Evolutionary conservation across 2,888 invertebrate genomes (phyloP), one percentile per base, ranked within the genome.

Genomic region (Dinocampus coccinellae): DNA sequence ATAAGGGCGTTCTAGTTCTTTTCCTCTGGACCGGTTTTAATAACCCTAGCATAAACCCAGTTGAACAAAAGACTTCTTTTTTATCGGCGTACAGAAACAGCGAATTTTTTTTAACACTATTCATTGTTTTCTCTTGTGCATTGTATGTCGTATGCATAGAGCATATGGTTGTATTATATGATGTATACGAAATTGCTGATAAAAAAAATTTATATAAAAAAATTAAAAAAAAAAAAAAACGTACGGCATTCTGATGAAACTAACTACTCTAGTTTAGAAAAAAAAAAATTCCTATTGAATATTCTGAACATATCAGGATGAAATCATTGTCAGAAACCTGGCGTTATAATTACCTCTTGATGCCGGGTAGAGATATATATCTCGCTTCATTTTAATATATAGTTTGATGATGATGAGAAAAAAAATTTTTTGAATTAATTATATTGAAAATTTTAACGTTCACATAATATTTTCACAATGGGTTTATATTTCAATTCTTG

Each of bases 1-100:
- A 58, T 16, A 58, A 58, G 58, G 58, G 58, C 29, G 58, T 33
- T 20, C 33, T 26, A 33, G 58, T 58, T 58, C 34, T 34, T 58
- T 58, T 58, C 58, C 58, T 58, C 16, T 33, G 29, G 58, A 58
- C 58, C 58, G 58, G 58, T 58, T 58, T 33, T 58, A 58, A 29
- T 58, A 58, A 58, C 58, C 58, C 58, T 34, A 58, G n/a, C 33
- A 33, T 34, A 29, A n/a, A 58, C 29, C 20, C n/a, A n/a, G 58
- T 58, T 16, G 29, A 16, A 58, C 29, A 58, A 58, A 58, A 20
- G 58, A 34, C 33, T 24, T n/a, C 29, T 58, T 58, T 58, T 58
- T 58, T 34, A 58, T 58, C 58, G 58, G 16, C 33, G 33, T 29
- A 58, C 26, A 33, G n/a, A 34, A 58, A 33, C 58, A 58, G 34